Base-by-base conservation (phyloP, 1,140 invertebrate species). In the Hydropsyche tenuis region DNA sequence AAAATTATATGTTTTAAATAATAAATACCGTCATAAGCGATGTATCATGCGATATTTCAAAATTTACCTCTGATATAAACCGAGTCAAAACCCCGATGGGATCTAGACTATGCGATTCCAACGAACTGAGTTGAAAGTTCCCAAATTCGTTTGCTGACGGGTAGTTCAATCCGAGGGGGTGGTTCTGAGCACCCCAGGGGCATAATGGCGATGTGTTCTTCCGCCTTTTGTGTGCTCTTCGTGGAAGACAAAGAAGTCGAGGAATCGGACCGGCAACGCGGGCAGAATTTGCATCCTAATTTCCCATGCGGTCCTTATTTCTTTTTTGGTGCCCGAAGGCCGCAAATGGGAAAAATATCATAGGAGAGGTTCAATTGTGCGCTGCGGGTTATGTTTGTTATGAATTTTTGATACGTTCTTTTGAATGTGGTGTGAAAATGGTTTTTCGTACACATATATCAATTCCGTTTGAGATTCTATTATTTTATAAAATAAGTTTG, bases 211-310 rank as follows among this genome's bases (percentile, higher is more conserved):
- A 37, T 37, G 48, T 53, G 22, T 42, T 70, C 48, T 56, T 56
- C 48, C 68, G 48, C 48, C 68, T 60, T 70, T 60, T 70, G 68
- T 60, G 43, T 70, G 7, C 42, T 45, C 45, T 25, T 43, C 46
- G 71, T 20, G 37, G 46, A 72, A 74, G 72, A 73, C 72, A 76
- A 76, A 74, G 69, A 27, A 25, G 56, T 37, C 30, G 30, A 37
- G 30, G 30, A 72, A 72, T 76, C 69, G 69, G 63, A 71, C 18
- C 56, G 23, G 43, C 23, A n/a, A n/a, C n/a, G n/a, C n/a, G n/a
- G n/a, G 42, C 48, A 23, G 53, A 70, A 71, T 76, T 76, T 76
- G 75, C 72, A 74, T 72, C 75, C 72, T 76, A 76, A 76, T 76
- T 76, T 76, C 75, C 75, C 75, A 72, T 70, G 75, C 75, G 75